Percentiles rank a stretch among this genome's conserved stretches.
phyloP scores from a whole-genome alignment of 2,113 vertebrate species.

The Anhinga rufa region DNA sequence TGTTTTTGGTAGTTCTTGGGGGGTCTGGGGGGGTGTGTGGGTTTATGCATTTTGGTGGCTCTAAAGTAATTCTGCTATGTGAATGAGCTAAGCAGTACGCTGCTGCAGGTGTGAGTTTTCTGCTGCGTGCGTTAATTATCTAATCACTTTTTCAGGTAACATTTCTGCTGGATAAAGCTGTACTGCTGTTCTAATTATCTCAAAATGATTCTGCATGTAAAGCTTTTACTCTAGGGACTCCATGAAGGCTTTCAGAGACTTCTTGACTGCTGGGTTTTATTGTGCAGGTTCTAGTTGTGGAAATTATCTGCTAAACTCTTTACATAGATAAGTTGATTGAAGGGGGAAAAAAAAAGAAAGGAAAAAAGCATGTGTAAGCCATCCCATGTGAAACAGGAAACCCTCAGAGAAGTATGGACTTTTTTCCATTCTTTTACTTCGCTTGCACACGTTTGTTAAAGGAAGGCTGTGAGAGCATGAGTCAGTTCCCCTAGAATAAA shows the following conservation, averaged over 20 bases:
- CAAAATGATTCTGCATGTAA: background rate
- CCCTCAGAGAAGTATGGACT: background rate
- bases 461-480: background rate
- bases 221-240: background rate
- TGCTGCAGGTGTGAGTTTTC: background rate
- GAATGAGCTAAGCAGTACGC: background rate
- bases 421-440: background rate
- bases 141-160: background rate
- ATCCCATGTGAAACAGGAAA: background rate
- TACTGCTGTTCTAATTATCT: background rate
- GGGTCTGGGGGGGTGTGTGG: no score
- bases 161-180: conserved; percentile 4
- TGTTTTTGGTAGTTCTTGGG: background rate
- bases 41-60: background rate
- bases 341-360: background rate
- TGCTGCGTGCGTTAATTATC: background rate
- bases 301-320: background rate
- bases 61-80: background rate
- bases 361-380: background rate
- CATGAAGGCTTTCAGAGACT: background rate
- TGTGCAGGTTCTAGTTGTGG: background rate
- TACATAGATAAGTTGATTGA: background rate
- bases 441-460: background rate
- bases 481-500: background rate
- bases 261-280: background rate